A percentile compares a stretch with the other conserved stretches of the same genome.
phyloP scores from a whole-genome alignment of 2,797 vertebrate genomes.

The Girardinus metallicus region DNA sequence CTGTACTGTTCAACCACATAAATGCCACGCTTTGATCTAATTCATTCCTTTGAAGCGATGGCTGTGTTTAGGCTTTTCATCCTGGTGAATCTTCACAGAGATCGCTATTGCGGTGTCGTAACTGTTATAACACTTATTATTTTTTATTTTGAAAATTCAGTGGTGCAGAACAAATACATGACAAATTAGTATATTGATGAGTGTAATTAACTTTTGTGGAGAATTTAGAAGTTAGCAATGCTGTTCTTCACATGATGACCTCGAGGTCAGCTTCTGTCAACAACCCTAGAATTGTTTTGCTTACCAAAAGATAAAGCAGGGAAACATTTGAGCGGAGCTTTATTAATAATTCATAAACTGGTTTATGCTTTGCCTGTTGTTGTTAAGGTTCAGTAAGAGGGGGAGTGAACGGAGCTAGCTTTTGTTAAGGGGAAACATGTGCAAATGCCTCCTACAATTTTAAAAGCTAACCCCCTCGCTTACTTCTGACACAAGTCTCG shows the following conservation, averaged over 20 bases:
- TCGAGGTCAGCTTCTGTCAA: background rate
- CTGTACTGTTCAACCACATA: background rate
- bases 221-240: background rate
- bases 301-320: background rate
- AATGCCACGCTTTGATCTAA: no score
- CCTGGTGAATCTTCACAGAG: background rate
- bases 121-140: no score
- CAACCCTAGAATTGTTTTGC: background rate
- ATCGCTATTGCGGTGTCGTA: no score
- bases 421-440: background rate
- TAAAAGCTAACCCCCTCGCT: background rate
- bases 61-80: background rate
- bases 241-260: background rate
- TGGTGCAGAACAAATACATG: background rate
- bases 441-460: background rate
- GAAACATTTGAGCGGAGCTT: background rate
- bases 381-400: background rate
- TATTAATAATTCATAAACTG: background rate
- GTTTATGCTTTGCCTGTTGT: background rate
- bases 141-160: background rate
- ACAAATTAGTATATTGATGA: background rate
- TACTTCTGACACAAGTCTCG: background rate
- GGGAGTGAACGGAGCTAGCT: background rate
- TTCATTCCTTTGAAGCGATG: background rate
- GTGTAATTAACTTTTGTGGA: background rate